Evolutionary conservation across 1,140 invertebrate genomes (phyloP), one percentile per base, ranked within the genome.

Genomic region (Stegodyphus mimosarum): DNA sequence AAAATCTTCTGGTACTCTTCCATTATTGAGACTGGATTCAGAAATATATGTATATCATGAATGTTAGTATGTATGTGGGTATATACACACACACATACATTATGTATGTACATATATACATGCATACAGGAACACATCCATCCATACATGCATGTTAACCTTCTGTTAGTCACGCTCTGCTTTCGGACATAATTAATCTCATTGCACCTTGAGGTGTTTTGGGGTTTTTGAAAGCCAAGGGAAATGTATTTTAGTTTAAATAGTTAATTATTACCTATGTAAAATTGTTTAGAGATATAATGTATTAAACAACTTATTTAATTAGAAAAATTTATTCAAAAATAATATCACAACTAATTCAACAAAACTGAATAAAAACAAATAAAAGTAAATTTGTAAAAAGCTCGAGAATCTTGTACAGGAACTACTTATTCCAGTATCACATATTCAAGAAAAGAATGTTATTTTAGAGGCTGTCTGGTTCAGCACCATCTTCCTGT

Each of bases 211-310:
- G 64, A 66, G 64, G n/a, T 66, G n/a, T 66, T 11, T 66, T 17
- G 7, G 64, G n/a, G 7, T 11, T 17, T 66, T 66, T 66, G 64
- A 17, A 66, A n/a, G 64, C 64, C n/a, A 17, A 66, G 17, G 6
- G 64, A 66, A 66, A 66, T 17, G 7, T 66, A 11, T 66, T 11
- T 17, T 66, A 66, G n/a, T 66, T 66, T 66, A 66, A 66, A 66
- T 66, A 17, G 64, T 66, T 66, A 66, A 66, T 66, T 66, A 17
- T 66, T 66, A 66, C 64, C n/a, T 66, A 11, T 66, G 7, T 66
- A 7, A 66, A n/a, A n/a, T 66, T 66, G 7, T 66, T 66, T 17
- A 17, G 17, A 66, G 6, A 10, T n/a, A 66, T 55, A 13, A 7
- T 10, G 7, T 17, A 11, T 11, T 11, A n/a, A 66, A 17, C 64